These are phyloP conservation scores for Cheilosia scutellata DNA, from an alignment of 2,888 invertebrate genomes.

Conservation along the genomic window DNA sequence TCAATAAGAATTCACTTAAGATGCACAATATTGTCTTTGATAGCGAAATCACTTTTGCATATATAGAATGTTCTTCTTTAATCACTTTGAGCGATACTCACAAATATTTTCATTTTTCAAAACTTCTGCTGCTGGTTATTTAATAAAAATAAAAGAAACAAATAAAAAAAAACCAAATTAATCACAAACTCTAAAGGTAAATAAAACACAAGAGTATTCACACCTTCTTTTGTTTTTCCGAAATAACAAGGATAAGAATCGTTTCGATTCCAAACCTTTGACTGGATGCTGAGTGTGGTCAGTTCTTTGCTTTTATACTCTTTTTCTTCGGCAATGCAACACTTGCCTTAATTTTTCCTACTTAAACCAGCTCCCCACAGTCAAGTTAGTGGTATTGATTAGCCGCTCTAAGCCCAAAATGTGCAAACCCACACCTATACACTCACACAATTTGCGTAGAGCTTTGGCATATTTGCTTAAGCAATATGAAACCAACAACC, in stretches of 20 bases:
- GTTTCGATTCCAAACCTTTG: conserved; percentile 84
- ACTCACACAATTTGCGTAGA: conserved; percentile 18
- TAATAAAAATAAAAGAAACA: conserved; percentile 62
- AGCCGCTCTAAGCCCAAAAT: conserved; percentile 63
- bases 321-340: conserved; percentile 67
- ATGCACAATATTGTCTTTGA: conserved; percentile 30
- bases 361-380: conserved; percentile 59
- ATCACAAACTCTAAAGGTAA: conserved; percentile 39
- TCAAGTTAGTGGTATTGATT: conserved; percentile 59
- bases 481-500: conserved; percentile 22
- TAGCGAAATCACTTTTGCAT: conserved; percentile 58
- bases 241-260: conserved; percentile 83
- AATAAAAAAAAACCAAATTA: conserved; percentile 51
- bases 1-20: conserved; percentile 43
- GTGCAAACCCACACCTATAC: conserved; percentile 75
- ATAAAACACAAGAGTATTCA: conserved; percentile 27
- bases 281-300: conserved; percentile 85
- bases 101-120: conserved; percentile 85
- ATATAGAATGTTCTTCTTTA: conserved; percentile 44
- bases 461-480: conserved; percentile 41
- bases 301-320: conserved; percentile 84
- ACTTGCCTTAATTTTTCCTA: conserved; percentile 72
- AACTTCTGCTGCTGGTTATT: conserved; percentile 63
- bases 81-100: conserved; percentile 83
- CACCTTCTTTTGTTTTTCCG: conserved; percentile 71